phyloP scores from a whole-genome alignment of 2,888 invertebrate species.

The Holacanthella duospinosa region DNA sequence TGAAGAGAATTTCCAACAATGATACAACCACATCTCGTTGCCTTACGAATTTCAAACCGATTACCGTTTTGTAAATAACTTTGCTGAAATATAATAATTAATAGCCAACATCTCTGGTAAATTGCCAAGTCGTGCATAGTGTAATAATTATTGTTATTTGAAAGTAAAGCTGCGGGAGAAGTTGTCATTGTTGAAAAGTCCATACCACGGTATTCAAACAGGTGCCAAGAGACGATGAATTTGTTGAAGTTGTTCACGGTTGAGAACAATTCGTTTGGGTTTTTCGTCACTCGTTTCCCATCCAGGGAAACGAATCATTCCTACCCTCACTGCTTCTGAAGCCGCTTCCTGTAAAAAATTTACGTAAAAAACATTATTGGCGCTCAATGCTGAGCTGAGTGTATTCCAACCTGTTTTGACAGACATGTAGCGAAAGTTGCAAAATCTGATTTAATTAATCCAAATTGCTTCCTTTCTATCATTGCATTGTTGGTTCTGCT shows the following conservation, averaged over 20 bases:
- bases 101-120: too few species aligned
- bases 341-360: slow-evolving; percentile 18
- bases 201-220: slow-evolving; percentile 9
- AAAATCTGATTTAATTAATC: slow-evolving; percentile 31
- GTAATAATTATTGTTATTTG: too few species aligned
- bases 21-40: too few species aligned
- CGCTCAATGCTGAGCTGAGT: slow-evolving; percentile 6
- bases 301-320: slow-evolving; percentile 33
- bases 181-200: too few species aligned
- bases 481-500: slow-evolving; percentile 24
- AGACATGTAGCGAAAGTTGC: slow-evolving; percentile 22
- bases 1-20: too few species aligned
- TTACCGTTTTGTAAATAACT: too few species aligned
- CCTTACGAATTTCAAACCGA: too few species aligned
- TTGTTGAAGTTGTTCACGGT: slow-evolving; percentile 23
- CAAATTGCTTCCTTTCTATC: slow-evolving; percentile 21
- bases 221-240: slow-evolving; percentile 30
- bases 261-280: slow-evolving; percentile 26
- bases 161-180: too few species aligned
- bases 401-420: neutral
- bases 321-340: slow-evolving; percentile 27
- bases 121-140: too few species aligned
- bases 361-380: slow-evolving; percentile 3
- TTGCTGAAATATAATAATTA: too few species aligned
- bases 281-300: slow-evolving; percentile 28